Evolutionary conservation across 2,888 invertebrate genomes (phyloP).

Genomic region (Neoscelio sp.): DNA sequence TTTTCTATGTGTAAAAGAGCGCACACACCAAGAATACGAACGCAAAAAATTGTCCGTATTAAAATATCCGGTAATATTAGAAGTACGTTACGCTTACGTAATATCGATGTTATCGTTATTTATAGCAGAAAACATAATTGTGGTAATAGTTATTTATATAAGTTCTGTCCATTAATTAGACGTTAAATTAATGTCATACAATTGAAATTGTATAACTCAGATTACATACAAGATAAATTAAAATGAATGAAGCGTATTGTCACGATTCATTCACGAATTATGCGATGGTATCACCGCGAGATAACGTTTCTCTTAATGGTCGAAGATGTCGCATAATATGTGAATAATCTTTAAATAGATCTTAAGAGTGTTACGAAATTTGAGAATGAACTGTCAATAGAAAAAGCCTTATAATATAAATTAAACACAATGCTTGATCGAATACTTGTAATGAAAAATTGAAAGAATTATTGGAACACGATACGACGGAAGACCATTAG

Average conservation of each 20-base stretch:
- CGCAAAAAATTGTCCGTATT: constrained; percentile 32
- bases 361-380: constrained; percentile 38
- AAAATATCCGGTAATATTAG: constrained; percentile 9
- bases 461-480: too few species aligned
- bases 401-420: background rate
- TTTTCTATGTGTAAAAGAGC: too few species aligned
- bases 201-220: constrained; percentile 15
- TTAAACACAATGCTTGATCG: constrained; percentile 21
- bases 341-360: constrained; percentile 29
- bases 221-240: constrained; percentile 23
- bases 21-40: constrained; percentile 18
- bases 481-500: too few species aligned
- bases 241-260: constrained; percentile 7
- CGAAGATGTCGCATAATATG: constrained; percentile 28
- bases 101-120: background rate
- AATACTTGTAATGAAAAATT: too few species aligned
- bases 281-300: constrained; percentile 11
- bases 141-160: constrained; percentile 4
- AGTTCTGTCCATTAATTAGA: constrained; percentile 11
- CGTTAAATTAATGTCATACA: constrained; percentile 10
- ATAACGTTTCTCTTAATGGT: constrained; percentile 28
- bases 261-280: constrained; percentile 16
- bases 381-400: constrained; percentile 16
- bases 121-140: background rate
- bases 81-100: background rate